Percentiles rank a stretch among this genome's conserved stretches.
Evolutionary conservation across 2,113 vertebrate genomes (phyloP).

Genomic region (Corythaeola cristata): DNA sequence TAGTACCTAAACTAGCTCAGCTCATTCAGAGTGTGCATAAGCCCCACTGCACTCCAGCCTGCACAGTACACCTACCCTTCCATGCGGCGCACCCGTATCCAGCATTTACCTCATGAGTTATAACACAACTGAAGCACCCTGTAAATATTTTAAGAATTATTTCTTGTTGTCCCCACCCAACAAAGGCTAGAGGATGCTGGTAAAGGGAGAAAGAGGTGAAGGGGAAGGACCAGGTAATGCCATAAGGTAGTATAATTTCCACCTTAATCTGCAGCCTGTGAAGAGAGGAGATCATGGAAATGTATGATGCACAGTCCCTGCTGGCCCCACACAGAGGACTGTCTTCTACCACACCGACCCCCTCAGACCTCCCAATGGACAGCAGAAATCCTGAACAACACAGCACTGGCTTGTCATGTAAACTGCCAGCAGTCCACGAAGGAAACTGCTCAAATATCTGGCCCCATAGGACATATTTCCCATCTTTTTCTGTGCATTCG

Average conservation of each 20-base stretch:
- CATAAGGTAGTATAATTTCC: neutral
- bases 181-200: neutral
- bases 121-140: neutral
- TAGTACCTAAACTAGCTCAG: neutral
- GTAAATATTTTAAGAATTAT: neutral
- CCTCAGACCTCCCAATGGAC: neutral
- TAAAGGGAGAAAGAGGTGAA: neutral
- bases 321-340: neutral
- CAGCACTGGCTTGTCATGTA: too few relatives aligned
- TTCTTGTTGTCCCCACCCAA: neutral
- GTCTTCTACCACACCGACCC: fast-evolving
- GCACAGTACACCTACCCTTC: fast-evolving
- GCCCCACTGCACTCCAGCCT: neutral
- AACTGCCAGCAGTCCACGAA: neutral
- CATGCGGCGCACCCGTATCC: fast-evolving
- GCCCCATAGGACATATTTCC: neutral
- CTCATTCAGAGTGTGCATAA: neutral
- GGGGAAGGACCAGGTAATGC: neutral
- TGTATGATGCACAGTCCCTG: fast-evolving
- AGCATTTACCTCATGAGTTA: neutral
- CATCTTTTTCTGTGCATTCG: neutral
- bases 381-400: neutral
- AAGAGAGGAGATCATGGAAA: neutral
- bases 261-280: neutral
- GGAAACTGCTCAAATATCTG: neutral